Base-by-base conservation (phyloP, 1,140 invertebrate genomes). In the Anastrepha obliqua region DNA sequence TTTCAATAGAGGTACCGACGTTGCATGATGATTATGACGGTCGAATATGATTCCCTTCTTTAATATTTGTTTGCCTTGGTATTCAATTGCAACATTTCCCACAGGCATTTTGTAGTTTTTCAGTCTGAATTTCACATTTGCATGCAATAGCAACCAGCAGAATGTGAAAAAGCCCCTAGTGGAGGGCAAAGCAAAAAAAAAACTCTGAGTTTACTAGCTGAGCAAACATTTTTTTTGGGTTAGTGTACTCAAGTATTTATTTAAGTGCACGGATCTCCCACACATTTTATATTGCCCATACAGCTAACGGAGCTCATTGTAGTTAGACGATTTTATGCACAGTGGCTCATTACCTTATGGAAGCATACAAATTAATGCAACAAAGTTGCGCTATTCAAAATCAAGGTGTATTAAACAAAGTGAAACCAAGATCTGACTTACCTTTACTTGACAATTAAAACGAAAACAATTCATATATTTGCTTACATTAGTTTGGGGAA, bases 41-140 rank as follows among this genome's bases (percentile, higher is more conserved):
- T 81, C 55, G 74, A n/a, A 78, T 20, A 15, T 67, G 1, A 47
- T 74, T 47, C 17, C 2, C 42, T 74, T 47, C 47, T 58, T 13
- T n/a, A 47, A 29, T 42, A 20, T n/a, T 20, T 55, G 4, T 15
- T 81, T 55, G 51, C 3, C n/a, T 86, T 47, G 29, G 58, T 86
- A 39, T 86, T 86, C 29, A 47, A 39, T 39, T 20, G 60, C 85
- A 86, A 86, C 60, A 86, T 42, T 86, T 60, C 60, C 60, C 60
- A 86, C 60, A 86, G 60, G 42, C 60, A 86, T 86, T 87, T 87
- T 81, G 74, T 58, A 81, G 47, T 81, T 42, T 17, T 15, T n/a
- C 20, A n/a, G 47, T 81, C 44, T 44, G 39, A 11, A 81, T 81
- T 81, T 39, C 29, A 29, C 20, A 2, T 4, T n/a, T 6, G 2